phyloP scores from a whole-genome alignment of 2,888 invertebrate species.

The Caenorhabditis macrosperma region DNA sequence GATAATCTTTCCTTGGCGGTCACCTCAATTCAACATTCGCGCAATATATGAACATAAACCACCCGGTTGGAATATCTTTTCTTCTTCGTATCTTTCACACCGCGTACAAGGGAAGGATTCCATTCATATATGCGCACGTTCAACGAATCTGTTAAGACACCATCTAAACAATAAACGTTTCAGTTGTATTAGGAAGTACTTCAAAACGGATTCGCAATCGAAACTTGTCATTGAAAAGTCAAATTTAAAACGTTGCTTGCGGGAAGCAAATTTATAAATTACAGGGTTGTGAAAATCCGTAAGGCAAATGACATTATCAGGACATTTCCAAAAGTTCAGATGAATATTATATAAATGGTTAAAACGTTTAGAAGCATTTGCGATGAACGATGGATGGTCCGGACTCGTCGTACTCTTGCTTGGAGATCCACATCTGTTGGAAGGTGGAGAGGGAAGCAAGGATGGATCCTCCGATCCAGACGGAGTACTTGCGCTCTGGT shows the following conservation, averaged over 20 bases:
- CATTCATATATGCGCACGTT: not conserved
- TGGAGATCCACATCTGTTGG: constrained; percentile 89
- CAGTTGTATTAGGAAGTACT: not conserved
- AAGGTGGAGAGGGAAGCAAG: constrained; percentile 91
- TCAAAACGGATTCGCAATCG: not conserved
- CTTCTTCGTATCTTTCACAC: not conserved
- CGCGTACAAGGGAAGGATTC: not conserved
- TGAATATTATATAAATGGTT: constrained; percentile 55
- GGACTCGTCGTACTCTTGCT: constrained; percentile 89
- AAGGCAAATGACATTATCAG: constrained; percentile 62
- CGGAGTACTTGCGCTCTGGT: constrained; percentile 96
- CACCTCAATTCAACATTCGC: not conserved
- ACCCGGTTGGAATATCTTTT: not conserved
- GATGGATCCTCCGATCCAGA: constrained; percentile 98
- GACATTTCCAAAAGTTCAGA: constrained; percentile 55
- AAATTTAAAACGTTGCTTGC: constrained; percentile 45
- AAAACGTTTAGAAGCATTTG: constrained; percentile 69
- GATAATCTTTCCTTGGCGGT: constrained; percentile 6
- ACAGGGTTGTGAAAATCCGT: constrained; percentile 62
- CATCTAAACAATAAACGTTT: not conserved
- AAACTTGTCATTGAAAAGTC: constrained; percentile 7
- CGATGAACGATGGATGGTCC: constrained; percentile 74
- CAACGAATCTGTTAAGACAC: not conserved
- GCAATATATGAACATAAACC: not conserved
- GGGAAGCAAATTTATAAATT: constrained; percentile 56